Evolutionary conservation across 2,113 vertebrate genomes (phyloP).

Genomic region (Neomonachus schauinslandi): DNA sequence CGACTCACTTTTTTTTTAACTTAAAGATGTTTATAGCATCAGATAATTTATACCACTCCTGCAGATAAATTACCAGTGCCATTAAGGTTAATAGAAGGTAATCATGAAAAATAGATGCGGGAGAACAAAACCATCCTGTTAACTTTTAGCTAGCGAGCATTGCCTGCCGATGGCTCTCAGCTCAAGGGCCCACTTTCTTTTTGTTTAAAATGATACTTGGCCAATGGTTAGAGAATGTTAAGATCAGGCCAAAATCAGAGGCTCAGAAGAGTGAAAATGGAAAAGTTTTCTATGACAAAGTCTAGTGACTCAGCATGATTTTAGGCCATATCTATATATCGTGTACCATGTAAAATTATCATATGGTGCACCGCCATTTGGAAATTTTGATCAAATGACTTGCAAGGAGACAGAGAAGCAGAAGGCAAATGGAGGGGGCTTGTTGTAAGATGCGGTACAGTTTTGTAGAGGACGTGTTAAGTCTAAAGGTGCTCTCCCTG

Average conservation of each 20-base stretch:
- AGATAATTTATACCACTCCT: not conserved
- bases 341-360: not conserved
- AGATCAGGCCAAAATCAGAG: not conserved
- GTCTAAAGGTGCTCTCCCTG: not conserved
- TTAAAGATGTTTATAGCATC: not conserved
- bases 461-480: fast-evolving
- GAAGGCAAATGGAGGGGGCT: not conserved
- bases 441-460: fast-evolving
- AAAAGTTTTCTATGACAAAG: not conserved
- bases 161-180: not conserved
- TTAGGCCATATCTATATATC: not conserved
- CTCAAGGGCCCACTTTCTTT: not conserved
- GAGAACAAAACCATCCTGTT: not conserved
- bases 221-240: not conserved
- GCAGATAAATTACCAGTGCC: not conserved
- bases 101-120: not conserved
- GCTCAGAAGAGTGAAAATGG: not conserved
- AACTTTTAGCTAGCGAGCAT: not conserved
- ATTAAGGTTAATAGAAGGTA: not conserved
- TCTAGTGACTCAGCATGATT: not conserved
- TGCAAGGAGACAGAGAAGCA: not conserved
- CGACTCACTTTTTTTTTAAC: not conserved
- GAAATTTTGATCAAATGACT: not conserved
- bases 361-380: not conserved
- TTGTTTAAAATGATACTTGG: not conserved